These are phyloP conservation scores for Drosophila basisetae DNA, from an alignment of 2,888 invertebrate species.

Conservation along the genomic window DNA sequence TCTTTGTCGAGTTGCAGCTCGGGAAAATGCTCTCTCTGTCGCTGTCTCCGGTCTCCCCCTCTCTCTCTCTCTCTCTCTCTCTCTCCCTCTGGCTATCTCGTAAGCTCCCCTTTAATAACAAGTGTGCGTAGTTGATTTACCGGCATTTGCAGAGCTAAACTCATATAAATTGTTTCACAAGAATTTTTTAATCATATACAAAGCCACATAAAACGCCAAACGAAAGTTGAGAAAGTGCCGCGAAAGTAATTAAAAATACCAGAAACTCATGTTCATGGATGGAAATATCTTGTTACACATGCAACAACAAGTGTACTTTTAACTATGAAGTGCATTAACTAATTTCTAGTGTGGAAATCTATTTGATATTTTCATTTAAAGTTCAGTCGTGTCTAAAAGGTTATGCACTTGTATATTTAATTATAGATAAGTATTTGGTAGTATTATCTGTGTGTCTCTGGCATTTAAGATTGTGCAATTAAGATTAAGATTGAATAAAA, in stretches of 20 bases:
- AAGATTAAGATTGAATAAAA: background rate
- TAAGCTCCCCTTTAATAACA: conserved; percentile 32
- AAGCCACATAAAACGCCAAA: conserved; percentile 31
- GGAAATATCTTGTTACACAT: conserved; percentile 2
- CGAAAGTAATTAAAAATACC: conserved; percentile 61
- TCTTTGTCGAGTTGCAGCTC: conserved; percentile 39
- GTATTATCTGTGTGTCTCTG: background rate
- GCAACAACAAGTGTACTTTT: background rate
- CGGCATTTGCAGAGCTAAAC: conserved; percentile 61
- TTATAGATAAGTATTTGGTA: conserved; percentile 3
- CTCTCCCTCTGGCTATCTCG: background rate
- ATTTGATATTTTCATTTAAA: background rate
- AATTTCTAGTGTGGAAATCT: background rate
- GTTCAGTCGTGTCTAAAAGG: conserved; percentile 6
- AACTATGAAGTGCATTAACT: conserved; percentile 1
- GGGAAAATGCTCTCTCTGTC: conserved; percentile 30
- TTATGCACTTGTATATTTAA: background rate
- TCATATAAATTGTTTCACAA: conserved; percentile 71
- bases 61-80: background rate
- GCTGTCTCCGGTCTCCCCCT: background rate
- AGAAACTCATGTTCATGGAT: conserved; percentile 13
- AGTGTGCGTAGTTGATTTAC: conserved; percentile 60
- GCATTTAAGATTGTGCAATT: conserved; percentile 3
- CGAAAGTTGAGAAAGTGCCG: conserved; percentile 35
- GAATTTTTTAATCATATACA: conserved; percentile 77